Base-by-base conservation (phyloP, 2,888 invertebrate species). In the Drosophila nigricruria region DNA sequence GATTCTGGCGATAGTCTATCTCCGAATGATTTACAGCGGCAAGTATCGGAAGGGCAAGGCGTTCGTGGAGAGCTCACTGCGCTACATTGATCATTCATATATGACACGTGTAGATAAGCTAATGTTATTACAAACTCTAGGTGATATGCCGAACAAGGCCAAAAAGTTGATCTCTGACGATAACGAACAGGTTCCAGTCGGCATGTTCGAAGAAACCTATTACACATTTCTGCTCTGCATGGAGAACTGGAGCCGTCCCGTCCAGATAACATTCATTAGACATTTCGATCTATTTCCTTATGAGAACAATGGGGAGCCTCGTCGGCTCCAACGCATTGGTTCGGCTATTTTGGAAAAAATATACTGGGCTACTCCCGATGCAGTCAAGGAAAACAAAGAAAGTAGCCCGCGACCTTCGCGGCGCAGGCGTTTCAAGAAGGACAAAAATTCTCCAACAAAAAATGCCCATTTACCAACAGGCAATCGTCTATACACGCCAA, bases 21-120 rank as follows among this genome's bases (percentile, higher is more conserved):
- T 86, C 0, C 52, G 71, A 6, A 64, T 80, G 73, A 30, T 80
- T 16, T 52, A 49, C 16, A 45, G 62, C 8, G 69, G 71, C 3
- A 70, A 73, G n/a, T 23, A 20, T 4, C 43, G 64, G 0, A 47
- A 34, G 5, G 89, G 67, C 0, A 70, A 65, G 6, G 0, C 32
- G 3, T 73, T 77, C 8, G 42, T 80, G 3, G 60, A 77, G 6
- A 43, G 14, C 1, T 42, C 20, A 6, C 16, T 36, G 2, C 20
- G 40, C 0, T 62, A 54, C 1, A 50, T 88, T 20, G 75, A 88
- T 32, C 50, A 66, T 4, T 73, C 83, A 0, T 77, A 66, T 8
- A 20, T 12, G 20, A n/a, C 30, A 0, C 72, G 83, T 9, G 8
- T 86, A 1, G 27, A 52, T 2, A 88, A 78, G 40, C 69, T 84